These are phyloP conservation scores for Cyphomyrus discorhynchus DNA, from an alignment of 2,113 vertebrate species.

Conservation along the genomic window DNA sequence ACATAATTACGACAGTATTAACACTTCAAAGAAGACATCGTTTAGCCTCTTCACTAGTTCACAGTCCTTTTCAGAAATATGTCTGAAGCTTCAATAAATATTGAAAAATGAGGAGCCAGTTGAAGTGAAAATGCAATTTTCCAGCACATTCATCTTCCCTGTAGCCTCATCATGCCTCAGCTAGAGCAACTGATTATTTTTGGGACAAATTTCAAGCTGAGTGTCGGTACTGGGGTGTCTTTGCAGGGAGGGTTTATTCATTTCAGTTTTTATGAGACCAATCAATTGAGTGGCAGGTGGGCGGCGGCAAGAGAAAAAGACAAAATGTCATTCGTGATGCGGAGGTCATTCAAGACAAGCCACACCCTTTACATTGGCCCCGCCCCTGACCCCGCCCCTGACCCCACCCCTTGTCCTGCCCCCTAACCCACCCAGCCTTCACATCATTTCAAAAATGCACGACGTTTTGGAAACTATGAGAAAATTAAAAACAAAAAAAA, in stretches of 20 bases:
- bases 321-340: not conserved
- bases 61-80: not conserved
- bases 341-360: not conserved
- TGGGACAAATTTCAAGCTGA: not conserved
- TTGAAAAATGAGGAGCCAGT: constrained; percentile 10
- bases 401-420: not conserved
- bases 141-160: constrained; percentile 15
- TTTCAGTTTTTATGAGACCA: not conserved
- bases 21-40: not conserved
- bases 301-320: not conserved
- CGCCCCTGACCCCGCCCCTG: not conserved
- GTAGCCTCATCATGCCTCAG: not conserved
- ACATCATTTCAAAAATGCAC: not conserved
- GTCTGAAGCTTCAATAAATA: constrained; percentile 6
- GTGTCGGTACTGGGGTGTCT: not conserved
- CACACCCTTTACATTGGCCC: not conserved
- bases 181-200: not conserved
- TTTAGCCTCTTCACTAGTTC: not conserved
- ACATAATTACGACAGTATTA: not conserved
- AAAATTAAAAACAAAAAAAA: not conserved
- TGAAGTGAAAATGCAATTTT: constrained; percentile 29
- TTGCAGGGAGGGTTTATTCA: not conserved
- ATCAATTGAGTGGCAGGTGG: not conserved
- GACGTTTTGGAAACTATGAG: not conserved
- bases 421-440: not conserved